Conservation (phyloP, 2,797 vertebrate genomes). For the Adelosebastes latens region DNA sequence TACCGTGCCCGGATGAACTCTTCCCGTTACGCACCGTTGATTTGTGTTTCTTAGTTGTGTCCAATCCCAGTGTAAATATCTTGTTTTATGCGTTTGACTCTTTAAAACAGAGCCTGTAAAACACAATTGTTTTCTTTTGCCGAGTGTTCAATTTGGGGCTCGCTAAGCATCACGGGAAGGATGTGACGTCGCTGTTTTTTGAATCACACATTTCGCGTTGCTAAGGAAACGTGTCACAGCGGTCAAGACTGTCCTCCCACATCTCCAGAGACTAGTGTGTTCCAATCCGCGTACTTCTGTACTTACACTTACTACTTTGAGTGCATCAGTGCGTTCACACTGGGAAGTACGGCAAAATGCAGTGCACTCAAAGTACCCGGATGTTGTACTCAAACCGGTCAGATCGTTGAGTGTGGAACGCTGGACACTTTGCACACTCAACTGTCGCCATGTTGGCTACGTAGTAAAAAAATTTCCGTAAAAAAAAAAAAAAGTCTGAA, state of each 20-base stretch:
- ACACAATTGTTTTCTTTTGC: slow-evolving; percentile 64
- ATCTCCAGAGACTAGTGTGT: too few species aligned
- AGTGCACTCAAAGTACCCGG: too few species aligned
- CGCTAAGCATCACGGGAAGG: slow-evolving; percentile 78
- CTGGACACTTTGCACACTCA: too few species aligned
- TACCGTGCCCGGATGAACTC: slow-evolving; percentile 33
- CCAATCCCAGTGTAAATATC: neutral
- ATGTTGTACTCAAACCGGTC: too few species aligned
- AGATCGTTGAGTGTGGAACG: too few species aligned
- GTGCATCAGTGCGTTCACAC: too few species aligned
- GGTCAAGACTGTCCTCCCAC: neutral
- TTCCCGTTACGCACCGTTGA: neutral
- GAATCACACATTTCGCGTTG: slow-evolving; percentile 75
- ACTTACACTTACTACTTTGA: too few species aligned
- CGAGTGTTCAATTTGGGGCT: slow-evolving; percentile 57
- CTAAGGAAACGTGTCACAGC: slow-evolving; percentile 67
- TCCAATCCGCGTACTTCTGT: fast-evolving
- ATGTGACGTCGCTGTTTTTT: slow-evolving; percentile 73
- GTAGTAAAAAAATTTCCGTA: too few species aligned
- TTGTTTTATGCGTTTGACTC: slow-evolving; percentile 8
- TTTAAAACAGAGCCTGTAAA: slow-evolving; percentile 31
- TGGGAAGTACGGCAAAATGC: too few species aligned
- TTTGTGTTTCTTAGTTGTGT: fast-evolving
- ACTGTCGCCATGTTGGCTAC: too few species aligned
- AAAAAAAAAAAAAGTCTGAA: too few species aligned